A percentile compares a stretch with the other conserved stretches of the same genome.
Conservation (phyloP, 2,888 invertebrate genomes). For the Drosophila lacicola region DNA sequence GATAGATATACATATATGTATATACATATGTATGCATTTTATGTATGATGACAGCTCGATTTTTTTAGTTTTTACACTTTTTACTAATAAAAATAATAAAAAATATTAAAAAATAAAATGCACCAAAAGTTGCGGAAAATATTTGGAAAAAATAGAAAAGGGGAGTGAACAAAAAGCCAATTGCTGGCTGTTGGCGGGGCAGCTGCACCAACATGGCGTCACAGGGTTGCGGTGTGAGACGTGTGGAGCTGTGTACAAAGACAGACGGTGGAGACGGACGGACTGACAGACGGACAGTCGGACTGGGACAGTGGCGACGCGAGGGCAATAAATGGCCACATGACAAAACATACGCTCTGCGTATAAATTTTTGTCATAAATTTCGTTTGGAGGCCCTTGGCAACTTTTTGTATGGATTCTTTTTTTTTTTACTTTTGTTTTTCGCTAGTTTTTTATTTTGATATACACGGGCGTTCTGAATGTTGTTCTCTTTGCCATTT, state of each 20-base stretch:
- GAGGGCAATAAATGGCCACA: constrained; percentile 72
- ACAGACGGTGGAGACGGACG: constrained; percentile 5
- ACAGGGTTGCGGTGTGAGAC: constrained; percentile 1
- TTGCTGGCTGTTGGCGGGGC: constrained; percentile 7
- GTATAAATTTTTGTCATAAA: constrained; percentile 73
- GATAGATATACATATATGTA: constrained; percentile 19
- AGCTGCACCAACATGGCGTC: constrained; percentile 6
- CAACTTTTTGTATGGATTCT: constrained; percentile 30
- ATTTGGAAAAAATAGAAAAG: constrained; percentile 25
- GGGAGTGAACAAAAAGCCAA: constrained; percentile 62
- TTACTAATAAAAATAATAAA: constrained; percentile 32
- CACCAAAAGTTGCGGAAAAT: constrained; percentile 57
- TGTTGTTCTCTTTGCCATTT: neutral
- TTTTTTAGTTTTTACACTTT: constrained; percentile 62
- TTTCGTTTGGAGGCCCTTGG: constrained; percentile 61
- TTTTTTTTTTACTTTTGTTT: neutral
- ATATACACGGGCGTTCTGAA: constrained; percentile 8
- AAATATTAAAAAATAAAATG: constrained; percentile 38
- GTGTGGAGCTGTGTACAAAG: constrained; percentile 11
- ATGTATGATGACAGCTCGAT: constrained; percentile 68
- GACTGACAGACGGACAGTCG: constrained; percentile 1
- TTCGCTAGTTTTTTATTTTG: constrained; percentile 4
- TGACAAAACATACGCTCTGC: constrained; percentile 78
- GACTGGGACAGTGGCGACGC: constrained; percentile 44
- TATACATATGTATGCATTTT: constrained; percentile 35